Evolutionary conservation across 2,888 invertebrate genomes (phyloP).

Genomic region (Junonia oenone): DNA sequence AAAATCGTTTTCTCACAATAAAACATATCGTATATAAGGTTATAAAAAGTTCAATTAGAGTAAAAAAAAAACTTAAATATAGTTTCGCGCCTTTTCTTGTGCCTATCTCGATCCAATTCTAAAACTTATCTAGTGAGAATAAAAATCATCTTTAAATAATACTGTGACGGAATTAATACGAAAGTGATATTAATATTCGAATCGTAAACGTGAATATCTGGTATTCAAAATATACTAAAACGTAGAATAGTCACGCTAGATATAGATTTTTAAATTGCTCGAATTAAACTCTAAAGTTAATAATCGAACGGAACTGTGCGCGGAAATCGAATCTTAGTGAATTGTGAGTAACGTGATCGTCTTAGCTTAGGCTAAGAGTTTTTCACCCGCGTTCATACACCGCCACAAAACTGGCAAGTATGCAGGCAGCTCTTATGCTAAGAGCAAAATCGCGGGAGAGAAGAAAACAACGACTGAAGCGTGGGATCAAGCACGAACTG

Average conservation of each 20-base stretch:
- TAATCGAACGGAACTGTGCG: conserved; percentile 19
- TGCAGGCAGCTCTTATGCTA: conserved; percentile 96
- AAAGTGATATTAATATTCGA: conserved; percentile 55
- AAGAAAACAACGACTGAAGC: conserved; percentile 86
- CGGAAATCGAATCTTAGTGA: conserved; percentile 24
- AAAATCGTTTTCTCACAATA: conserved; percentile 57
- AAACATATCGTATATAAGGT: conserved; percentile 70
- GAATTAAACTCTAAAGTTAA: conserved; percentile 21
- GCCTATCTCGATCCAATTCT: conserved; percentile 68
- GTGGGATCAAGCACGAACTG: conserved; percentile 87
- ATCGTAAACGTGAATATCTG: conserved; percentile 14
- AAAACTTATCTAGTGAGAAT: conserved; percentile 58
- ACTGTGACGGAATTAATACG: conserved; percentile 63
- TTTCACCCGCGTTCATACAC: conserved; percentile 44
- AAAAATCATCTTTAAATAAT: conserved; percentile 49
- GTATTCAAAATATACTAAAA: conserved; percentile 16
- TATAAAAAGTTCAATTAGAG: conserved; percentile 53
- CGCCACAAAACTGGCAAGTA: conserved; percentile 83
- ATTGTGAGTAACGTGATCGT: conserved; percentile 17
- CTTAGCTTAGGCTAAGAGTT: conserved; percentile 38
- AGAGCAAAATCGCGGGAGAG: conserved; percentile 93
- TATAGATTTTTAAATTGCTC: conserved; percentile 37
- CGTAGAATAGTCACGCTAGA: conserved; percentile 47
- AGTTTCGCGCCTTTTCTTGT: conserved; percentile 71
- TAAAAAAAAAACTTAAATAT: conserved; percentile 45